Percentiles rank a stretch among this genome's conserved stretches.
phyloP scores from a whole-genome alignment of 1,140 invertebrate species.

The Homalodisca vitripennis region DNA sequence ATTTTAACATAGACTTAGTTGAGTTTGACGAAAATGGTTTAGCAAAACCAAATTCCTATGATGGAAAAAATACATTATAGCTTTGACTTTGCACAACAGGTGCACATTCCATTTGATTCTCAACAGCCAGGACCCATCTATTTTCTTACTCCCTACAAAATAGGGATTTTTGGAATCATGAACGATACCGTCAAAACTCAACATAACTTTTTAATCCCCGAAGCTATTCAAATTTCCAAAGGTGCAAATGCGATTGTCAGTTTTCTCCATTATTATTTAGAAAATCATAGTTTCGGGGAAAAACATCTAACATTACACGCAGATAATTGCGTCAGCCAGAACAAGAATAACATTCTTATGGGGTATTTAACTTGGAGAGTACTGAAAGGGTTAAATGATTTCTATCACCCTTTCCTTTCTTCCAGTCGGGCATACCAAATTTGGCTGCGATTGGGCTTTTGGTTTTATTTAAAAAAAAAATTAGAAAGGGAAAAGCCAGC shows the following conservation, averaged over 20 bases:
- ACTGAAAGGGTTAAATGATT: not conserved
- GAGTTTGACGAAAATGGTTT: not conserved
- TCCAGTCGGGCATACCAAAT: constrained; percentile 29
- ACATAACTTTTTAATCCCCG: constrained; percentile 35
- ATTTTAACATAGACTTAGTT: constrained; percentile 9
- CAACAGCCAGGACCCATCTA: constrained; percentile 34
- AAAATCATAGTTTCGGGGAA: constrained; percentile 30
- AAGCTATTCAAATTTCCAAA: constrained; percentile 23
- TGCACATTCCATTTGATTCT: constrained; percentile 31
- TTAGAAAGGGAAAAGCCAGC: not conserved
- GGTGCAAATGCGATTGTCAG: constrained; percentile 36
- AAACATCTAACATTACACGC: constrained; percentile 26
- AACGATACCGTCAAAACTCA: constrained; percentile 30
- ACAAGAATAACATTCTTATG: constrained; percentile 20
- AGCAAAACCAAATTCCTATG: constrained; percentile 1
- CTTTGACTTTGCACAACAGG: constrained; percentile 34
- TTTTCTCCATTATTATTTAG: constrained; percentile 33
- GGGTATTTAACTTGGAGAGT: constrained; percentile 14
- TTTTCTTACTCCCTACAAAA: constrained; percentile 34
- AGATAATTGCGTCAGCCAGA: constrained; percentile 32
- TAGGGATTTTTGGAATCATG: constrained; percentile 36
- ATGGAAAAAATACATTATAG: constrained; percentile 30
- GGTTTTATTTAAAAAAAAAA: constrained; percentile 21
- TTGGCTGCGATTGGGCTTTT: constrained; percentile 30
- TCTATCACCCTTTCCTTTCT: constrained; percentile 17